These are phyloP conservation scores for Plutomurus gul DNA, from an alignment of 1,140 invertebrate genomes.

Conservation along the genomic window DNA sequence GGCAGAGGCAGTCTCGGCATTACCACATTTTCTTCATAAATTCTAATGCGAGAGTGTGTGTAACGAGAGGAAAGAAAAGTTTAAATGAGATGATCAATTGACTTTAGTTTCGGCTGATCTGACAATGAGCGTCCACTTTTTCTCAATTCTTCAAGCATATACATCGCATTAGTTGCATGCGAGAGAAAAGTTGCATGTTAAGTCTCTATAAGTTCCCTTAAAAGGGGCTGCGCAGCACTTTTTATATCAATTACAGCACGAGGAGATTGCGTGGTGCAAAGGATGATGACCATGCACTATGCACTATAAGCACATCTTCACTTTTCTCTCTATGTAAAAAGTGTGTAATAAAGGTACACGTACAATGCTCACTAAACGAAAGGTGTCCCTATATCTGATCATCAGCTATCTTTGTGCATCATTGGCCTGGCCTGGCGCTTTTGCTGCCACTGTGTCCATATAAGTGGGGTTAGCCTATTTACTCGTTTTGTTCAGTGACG, in stretches of 20 bases:
- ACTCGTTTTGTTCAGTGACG: not conserved
- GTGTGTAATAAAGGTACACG: not conserved
- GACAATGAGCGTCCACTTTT: not conserved
- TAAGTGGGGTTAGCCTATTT: too few relatives aligned
- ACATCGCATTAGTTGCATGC: not conserved
- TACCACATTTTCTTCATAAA: not conserved
- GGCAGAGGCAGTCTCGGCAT: not conserved
- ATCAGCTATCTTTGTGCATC: not conserved
- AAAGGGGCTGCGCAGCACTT: constrained; percentile 26
- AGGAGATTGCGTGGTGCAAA: constrained; percentile 36
- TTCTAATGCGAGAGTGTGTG: not conserved
- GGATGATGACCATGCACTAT: constrained; percentile 31
- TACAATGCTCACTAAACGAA: not conserved
- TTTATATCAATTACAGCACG: constrained; percentile 36
- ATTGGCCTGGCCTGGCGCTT: not conserved
- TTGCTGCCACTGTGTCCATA: too few relatives aligned
- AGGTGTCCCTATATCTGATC: too few relatives aligned
- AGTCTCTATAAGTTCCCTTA: constrained; percentile 29
- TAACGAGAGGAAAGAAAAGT: not conserved
- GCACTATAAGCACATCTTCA: too few relatives aligned
- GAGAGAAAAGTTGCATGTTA: not conserved
- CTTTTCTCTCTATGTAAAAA: too few relatives aligned
- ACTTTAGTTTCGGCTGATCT: constrained; percentile 12
- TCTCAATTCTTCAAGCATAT: not conserved
- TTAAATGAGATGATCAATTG: constrained; percentile 33